Base-by-base conservation (phyloP, 2,888 invertebrate genomes). In the Sarcophaga variegata region DNA sequence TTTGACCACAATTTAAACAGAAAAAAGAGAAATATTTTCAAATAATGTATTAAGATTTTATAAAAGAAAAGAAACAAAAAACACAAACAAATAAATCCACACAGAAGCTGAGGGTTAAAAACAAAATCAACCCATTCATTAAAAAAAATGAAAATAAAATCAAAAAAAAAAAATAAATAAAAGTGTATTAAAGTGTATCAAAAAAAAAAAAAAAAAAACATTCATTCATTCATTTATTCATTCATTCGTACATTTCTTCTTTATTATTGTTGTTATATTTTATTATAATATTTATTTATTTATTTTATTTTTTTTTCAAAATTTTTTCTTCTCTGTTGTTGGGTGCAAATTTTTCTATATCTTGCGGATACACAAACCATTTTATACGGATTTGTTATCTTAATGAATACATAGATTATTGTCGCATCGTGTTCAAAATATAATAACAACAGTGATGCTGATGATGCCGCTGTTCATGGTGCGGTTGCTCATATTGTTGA, bases 341-440 rank as follows among this genome's bases (percentile, higher is more conserved):
- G 12, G 20, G 62, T 78, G n/a, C 17, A 22, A 72, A 67, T 4
- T 64, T 59, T 17, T 54, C 14, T 70, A 37, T 47, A 47, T 71
- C 12, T 77, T 71, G 37, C 25, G 11, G 67, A 74, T 47, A 75
- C 62, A 49, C 37, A 45, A 17, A 45, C n/a, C 20, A 12, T 62
- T 62, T 49, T 66, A 12, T 20, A 54, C 20, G 20, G 63, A 83
- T 63, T 63, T 74, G 37, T 47, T 83, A 74, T 78, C 62, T 78
- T 79, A 74, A 83, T 69, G 74, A 78, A 47, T 60, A 67, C n/a
- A 67, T 67, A 17, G 64, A 72, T 60, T 59, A 62, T 72, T 77
- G 66, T 47, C 37, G 37, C n/a, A 47, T 62, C 27, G 17, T 25
- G 14, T 62, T 45, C 63, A 12, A 17, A 45, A 59, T n/a, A 54